Percentiles rank a stretch among this genome's conserved stretches.
These are phyloP conservation scores for Macrotrachela quadricornifera DNA, from an alignment of 1,140 invertebrate genomes.

Conservation along the genomic window DNA sequence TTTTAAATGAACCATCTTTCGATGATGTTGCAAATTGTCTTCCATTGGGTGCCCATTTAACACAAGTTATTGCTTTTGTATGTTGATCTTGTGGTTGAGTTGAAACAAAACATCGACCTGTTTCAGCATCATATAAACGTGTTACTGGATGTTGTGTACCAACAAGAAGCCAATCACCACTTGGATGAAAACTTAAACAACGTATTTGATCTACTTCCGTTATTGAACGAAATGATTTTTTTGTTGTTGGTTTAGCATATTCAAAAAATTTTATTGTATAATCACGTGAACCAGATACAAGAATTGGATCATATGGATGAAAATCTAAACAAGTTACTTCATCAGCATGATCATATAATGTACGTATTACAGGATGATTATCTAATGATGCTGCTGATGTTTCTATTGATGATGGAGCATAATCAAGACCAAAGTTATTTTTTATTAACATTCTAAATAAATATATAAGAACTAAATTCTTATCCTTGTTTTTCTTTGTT, in stretches of 20 bases:
- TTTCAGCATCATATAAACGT: constrained; percentile 78
- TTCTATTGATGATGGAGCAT: constrained; percentile 37
- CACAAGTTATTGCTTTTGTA: constrained; percentile 54
- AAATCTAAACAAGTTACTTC: constrained; percentile 91
- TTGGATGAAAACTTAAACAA: constrained; percentile 75
- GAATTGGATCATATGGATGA: constrained; percentile 61
- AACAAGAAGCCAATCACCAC: constrained; percentile 75
- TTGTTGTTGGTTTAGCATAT: constrained; percentile 87
- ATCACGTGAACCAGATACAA: constrained; percentile 77
- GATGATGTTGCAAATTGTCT: constrained; percentile 70
- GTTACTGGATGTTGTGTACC: constrained; percentile 74
- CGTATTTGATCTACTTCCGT: constrained; percentile 70
- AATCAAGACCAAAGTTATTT: constrained; percentile 17
- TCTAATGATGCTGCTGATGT: constrained; percentile 54
- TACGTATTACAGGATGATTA: constrained; percentile 88
- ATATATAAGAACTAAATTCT: not conserved
- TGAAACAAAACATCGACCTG: constrained; percentile 80
- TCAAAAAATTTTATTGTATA: constrained; percentile 87
- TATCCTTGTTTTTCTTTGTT: not conserved
- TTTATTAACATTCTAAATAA: constrained; percentile 61
- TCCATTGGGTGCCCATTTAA: constrained; percentile 51
- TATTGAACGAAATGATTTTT: constrained; percentile 50
- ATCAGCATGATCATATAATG: constrained; percentile 35
- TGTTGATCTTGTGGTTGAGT: constrained; percentile 76
- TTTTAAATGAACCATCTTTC: constrained; percentile 74